Percentiles rank a stretch among this genome's conserved stretches.
phyloP scores from a whole-genome alignment of 2,888 invertebrate genomes.

The Bellardia pandia region DNA sequence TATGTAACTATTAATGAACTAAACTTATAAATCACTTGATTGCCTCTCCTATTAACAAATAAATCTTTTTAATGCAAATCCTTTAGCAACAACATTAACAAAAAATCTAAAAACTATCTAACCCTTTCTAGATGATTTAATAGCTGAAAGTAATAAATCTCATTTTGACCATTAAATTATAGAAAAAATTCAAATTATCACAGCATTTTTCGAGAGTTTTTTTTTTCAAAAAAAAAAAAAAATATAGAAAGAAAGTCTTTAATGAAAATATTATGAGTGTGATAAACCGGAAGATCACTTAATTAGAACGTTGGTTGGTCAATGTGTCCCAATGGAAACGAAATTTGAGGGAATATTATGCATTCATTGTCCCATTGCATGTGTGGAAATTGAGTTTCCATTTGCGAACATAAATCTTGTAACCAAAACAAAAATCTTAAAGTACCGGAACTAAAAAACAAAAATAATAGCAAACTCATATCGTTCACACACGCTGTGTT shows the following conservation, averaged over 20 bases:
- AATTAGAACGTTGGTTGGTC: slow-evolving; percentile 79
- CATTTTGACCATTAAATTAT: slow-evolving; percentile 77
- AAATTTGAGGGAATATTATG: slow-evolving; percentile 53
- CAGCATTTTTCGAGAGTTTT: slow-evolving; percentile 75
- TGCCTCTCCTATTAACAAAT: slow-evolving; percentile 29
- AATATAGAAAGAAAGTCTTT: slow-evolving; percentile 48
- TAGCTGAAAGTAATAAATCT: slow-evolving; percentile 78
- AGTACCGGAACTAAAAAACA: slow-evolving; percentile 80
- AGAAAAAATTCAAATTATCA: slow-evolving; percentile 79
- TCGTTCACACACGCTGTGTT: slow-evolving; percentile 65
- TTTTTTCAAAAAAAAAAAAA: slow-evolving; percentile 2
- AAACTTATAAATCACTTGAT: not conserved
- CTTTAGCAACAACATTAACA: not conserved
- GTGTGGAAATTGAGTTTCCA: slow-evolving; percentile 64
- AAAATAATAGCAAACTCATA: slow-evolving; percentile 40
- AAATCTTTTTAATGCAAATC: slow-evolving; percentile 54
- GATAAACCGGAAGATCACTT: slow-evolving; percentile 81
- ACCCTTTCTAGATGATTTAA: slow-evolving; percentile 43
- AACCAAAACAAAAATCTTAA: slow-evolving; percentile 68
- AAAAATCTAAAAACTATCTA: slow-evolving; percentile 5
- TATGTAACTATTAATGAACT: slow-evolving; percentile 20
- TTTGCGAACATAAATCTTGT: slow-evolving; percentile 79
- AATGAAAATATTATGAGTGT: slow-evolving; percentile 75
- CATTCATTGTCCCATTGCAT: slow-evolving; percentile 26
- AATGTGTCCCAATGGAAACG: slow-evolving; percentile 52